These are phyloP conservation scores for Synodontis membranacea DNA, from an alignment of 2,113 vertebrate genomes.

Conservation along the genomic window DNA sequence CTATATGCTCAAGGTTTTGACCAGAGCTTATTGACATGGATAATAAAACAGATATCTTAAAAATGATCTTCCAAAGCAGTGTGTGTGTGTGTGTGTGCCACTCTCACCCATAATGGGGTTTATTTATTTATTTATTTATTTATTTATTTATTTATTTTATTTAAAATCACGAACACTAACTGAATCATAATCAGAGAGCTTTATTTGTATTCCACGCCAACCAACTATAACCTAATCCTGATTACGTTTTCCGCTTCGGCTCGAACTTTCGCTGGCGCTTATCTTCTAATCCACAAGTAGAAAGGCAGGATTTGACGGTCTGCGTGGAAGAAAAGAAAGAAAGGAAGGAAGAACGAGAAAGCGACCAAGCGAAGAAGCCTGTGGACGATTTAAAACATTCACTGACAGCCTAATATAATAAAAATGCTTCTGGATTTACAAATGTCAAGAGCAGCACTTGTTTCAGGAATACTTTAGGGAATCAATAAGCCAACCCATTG, in stretches of 20 bases:
- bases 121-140: neutral
- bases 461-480: conserved; percentile 20
- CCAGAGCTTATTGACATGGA: neutral
- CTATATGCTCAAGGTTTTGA: neutral
- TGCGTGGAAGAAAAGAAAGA: conserved; percentile 13
- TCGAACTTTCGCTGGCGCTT: conserved; percentile 36
- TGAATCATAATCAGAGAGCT: conserved; percentile 45
- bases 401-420: conserved; percentile 27
- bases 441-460: conserved; percentile 41
- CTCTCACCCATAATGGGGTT: neutral
- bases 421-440: conserved; percentile 29
- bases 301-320: conserved; percentile 45
- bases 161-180: conserved; percentile 24
- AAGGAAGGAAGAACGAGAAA: neutral
- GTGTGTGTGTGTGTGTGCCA: neutral
- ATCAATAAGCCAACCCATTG: conserved; percentile 23
- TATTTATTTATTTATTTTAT: neutral
- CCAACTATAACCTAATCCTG: conserved; percentile 44
- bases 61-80: neutral
- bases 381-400: conserved; percentile 24
- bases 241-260: conserved; percentile 46
- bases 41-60: neutral
- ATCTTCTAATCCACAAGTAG: conserved; percentile 46
- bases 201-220: conserved; percentile 46
- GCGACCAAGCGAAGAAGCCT: neutral